Base-by-base conservation (phyloP, 2,888 invertebrate genomes). In the Leucophora obtusa region DNA sequence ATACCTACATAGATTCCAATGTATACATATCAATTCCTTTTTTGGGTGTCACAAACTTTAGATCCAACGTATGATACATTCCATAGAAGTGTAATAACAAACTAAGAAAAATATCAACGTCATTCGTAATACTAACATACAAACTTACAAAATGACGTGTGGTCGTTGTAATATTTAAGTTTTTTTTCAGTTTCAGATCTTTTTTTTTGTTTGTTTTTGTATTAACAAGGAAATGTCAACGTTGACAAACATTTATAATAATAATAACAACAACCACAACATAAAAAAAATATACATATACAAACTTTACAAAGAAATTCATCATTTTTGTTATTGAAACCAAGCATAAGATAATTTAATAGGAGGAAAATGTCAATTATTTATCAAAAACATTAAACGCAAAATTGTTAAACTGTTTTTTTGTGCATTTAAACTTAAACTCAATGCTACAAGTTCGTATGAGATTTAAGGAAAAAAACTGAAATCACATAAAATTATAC, bases 261-360 rank as follows among this genome's bases (percentile, higher is more conserved):
- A 68, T 10, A 68, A 2, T 18, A 51, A 17, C 75, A 79, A 73
- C 70, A 63, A 68, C n/a, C 58, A 5, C 28, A 51, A 15, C 75
- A 79, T 73, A 70, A 63, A 62, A 78, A 82, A 86, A 86, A 79
- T 83, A 63, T 75, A 47, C 4, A 82, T 75, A 47, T 14, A 82
- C 28, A 28, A 28, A 28, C 28, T 28, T 28, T 28, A 28, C 81
- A 85, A 87, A 86, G 84, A 86, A 87, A 86, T 86, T 86, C 85
- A 84, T 86, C 83, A 87, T 87, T 86, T 85, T 87, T 18, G 63
- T 59, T 65, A 73, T 79, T 79, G 56, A 70, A 74, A 66, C 43
- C 53, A 53, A 35, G n/a, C 35, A 62, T 47, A 54, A 75, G 14
- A 63, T 63, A 51, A 10, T 58, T 35, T 35, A 54, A 68, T 50